phyloP scores from a whole-genome alignment of 1,140 invertebrate genomes.

The Ips typographus region DNA sequence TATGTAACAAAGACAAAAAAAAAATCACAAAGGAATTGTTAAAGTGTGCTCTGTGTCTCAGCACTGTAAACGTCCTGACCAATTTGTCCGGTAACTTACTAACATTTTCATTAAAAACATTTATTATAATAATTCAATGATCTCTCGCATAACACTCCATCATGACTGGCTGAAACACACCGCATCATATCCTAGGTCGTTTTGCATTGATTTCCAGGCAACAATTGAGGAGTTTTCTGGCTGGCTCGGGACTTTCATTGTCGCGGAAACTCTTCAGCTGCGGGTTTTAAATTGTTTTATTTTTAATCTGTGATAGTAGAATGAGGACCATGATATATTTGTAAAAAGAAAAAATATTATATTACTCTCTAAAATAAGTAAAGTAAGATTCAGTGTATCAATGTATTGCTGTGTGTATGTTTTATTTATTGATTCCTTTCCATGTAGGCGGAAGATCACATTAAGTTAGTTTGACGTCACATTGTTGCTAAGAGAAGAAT shows the following conservation, averaged over 20 bases:
- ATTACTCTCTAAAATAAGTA: slow-evolving; percentile 41
- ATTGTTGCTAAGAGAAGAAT: too few species aligned
- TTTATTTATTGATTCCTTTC: too few species aligned
- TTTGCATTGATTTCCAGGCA: slow-evolving; percentile 31
- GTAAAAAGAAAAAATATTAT: slow-evolving; percentile 50
- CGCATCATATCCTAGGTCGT: slow-evolving; percentile 27
- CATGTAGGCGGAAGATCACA: too few species aligned
- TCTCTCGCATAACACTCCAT: neutral
- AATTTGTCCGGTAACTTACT: neutral
- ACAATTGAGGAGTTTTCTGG: neutral
- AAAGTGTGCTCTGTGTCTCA: slow-evolving; percentile 21
- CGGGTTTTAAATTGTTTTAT: slow-evolving; percentile 46
- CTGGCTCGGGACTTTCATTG: neutral
- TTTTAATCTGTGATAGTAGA: slow-evolving; percentile 54
- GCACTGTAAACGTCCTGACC: neutral
- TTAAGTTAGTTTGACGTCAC: too few species aligned
- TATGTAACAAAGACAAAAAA: slow-evolving; percentile 19
- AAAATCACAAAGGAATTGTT: slow-evolving; percentile 35
- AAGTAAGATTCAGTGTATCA: slow-evolving; percentile 51
- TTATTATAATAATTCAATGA: neutral
- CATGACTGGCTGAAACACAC: slow-evolving; percentile 2
- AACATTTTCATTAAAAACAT: neutral
- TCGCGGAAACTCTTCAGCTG: slow-evolving; percentile 12
- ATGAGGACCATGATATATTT: slow-evolving; percentile 50
- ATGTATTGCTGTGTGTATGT: slow-evolving; percentile 36